Evolutionary conservation across 2,797 vertebrate genomes (phyloP), one percentile per base, ranked within the genome.

Genomic region (Coendou prehensilis): DNA sequence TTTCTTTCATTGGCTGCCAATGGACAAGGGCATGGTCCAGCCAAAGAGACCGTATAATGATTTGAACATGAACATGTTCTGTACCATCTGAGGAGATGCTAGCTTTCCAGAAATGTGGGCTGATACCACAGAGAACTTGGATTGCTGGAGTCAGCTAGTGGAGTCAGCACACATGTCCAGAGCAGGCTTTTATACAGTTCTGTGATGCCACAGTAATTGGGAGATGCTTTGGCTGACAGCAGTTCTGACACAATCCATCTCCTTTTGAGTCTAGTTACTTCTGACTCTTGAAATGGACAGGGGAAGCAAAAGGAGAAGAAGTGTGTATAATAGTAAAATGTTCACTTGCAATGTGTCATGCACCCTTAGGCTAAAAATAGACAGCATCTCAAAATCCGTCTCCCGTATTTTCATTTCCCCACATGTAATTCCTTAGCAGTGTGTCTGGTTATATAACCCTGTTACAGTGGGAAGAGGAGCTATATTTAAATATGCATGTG

Each of bases 401-500:
- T 64, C 83, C 76, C 26, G 0, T 8, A 10, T 41, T 64, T 89
- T n/a, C n/a, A 17, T 81, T 91, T 91, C 89, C 56, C 75, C 7
- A 5, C 13, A 0, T 87, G 50, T 47, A 57, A 73, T 83, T 94
- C 76, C 75, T 80, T 30, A 76, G 90, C 91, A 52, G 75, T 33
- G 79, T 63, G 56, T 84, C 82, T 91, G 64, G 11, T 97, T 95
- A 91, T 82, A 15, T 95, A 96, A 97, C 89, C 57, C 64, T 41
- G 45, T 54, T 78, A 22, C 2, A 93, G 85, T 52, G 64, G 76
- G 86, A 87, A 85, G 93, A 96, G 30, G 64, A 97, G 26, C 76
- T 95, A 30, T 95, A 82, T 95, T 97, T 98, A 95, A 97, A 75
- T 92, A 79, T 50, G 64, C 83, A 52, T 91, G 81, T 81, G 87